These are phyloP conservation scores for Diogma glabrata DNA, from an alignment of 2,888 invertebrate genomes.

Conservation along the genomic window DNA sequence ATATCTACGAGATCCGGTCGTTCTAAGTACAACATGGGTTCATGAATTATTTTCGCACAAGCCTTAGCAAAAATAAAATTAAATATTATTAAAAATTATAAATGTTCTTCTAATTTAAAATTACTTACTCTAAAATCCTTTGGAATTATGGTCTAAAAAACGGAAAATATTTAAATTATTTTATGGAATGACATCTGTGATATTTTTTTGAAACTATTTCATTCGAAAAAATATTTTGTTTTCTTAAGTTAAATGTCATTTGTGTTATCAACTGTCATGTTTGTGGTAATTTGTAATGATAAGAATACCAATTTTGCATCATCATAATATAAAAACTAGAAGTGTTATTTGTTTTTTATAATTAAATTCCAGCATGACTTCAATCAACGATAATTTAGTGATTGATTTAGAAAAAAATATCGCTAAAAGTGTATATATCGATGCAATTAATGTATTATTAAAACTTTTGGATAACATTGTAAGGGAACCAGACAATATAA, in stretches of 20 bases:
- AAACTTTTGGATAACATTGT: conserved; percentile 33
- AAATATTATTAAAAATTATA: no score
- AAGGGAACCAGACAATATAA: conserved; percentile 30
- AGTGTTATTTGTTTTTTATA: no score
- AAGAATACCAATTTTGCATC: background rate
- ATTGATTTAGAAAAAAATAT: conserved; percentile 18
- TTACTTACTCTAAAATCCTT: no score
- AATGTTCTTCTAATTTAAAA: no score
- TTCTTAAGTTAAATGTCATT: no score
- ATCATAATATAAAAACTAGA: background rate
- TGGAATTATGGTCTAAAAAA: no score
- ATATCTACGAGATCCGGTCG: background rate
- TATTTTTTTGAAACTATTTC: no score
- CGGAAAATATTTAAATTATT: no score
- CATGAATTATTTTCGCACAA: conserved; percentile 3
- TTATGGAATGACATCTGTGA: no score
- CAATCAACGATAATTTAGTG: conserved; percentile 12
- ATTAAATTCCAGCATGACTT: no score
- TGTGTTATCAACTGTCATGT: conserved; percentile 4
- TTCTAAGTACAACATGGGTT: background rate
- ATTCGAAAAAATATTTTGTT: no score
- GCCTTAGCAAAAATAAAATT: no score
- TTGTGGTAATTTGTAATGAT: background rate
- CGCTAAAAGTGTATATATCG: conserved; percentile 28
- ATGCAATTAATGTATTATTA: conserved; percentile 31